phyloP scores from a whole-genome alignment of 2,888 invertebrate genomes.

The Drosophila lutescens region DNA sequence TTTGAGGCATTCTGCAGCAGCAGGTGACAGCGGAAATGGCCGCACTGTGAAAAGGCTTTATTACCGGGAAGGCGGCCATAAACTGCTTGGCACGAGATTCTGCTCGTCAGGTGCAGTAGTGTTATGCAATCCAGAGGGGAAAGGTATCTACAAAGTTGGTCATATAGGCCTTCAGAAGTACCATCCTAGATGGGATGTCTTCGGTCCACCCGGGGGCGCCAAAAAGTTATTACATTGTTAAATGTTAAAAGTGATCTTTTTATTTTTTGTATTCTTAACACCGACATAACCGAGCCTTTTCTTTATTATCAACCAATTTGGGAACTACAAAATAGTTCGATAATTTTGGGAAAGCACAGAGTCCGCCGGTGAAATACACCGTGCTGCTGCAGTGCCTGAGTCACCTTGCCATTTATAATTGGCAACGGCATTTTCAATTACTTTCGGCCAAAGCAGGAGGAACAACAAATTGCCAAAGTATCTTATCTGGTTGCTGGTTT shows the following conservation, averaged over 20 bases:
- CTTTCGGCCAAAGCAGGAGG: slow-evolving; percentile 6
- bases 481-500: slow-evolving; percentile 66
- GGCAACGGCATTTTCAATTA: slow-evolving; percentile 52
- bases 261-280: too few relatives aligned
- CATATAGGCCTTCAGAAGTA: not conserved
- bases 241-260: too few relatives aligned
- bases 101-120: not conserved
- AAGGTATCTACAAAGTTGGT: not conserved
- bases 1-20: slow-evolving; percentile 3
- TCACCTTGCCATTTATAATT: slow-evolving; percentile 53
- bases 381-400: slow-evolving; percentile 14
- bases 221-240: not conserved
- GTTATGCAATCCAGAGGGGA: slow-evolving; percentile 13
- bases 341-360: not conserved
- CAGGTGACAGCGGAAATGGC: slow-evolving; percentile 50
- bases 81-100: slow-evolving; percentile 23
- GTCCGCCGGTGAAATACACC: not conserved
- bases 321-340: not conserved
- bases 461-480: slow-evolving; percentile 47
- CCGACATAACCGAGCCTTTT: not conserved
- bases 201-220: not conserved
- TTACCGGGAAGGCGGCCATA: slow-evolving; percentile 10
- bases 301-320: not conserved
- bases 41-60: slow-evolving; percentile 51
- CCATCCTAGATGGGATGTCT: not conserved